Conservation (phyloP, 2,888 invertebrate genomes). For the Rhodophaea formosa region DNA sequence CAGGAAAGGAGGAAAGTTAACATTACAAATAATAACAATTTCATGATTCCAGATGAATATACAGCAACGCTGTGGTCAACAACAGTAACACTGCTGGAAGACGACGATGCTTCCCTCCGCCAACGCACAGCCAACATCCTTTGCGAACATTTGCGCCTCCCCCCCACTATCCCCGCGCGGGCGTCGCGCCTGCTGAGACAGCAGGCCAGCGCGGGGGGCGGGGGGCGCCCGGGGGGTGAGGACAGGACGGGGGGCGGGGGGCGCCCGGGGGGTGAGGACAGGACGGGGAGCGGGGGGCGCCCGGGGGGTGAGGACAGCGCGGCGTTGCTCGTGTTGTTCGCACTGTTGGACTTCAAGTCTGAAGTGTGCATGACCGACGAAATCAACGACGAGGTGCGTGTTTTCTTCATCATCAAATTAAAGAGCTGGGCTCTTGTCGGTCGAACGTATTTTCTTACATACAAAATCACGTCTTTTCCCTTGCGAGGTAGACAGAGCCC, state of each 20-base stretch:
- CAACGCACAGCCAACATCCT: conserved; percentile 39
- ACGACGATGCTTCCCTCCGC: conserved; percentile 69
- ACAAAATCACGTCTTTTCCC: no score
- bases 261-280: conserved; percentile 20
- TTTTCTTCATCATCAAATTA: not conserved
- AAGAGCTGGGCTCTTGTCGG: no score
- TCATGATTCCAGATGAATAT: conserved; percentile 46
- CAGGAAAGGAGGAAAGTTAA: no score
- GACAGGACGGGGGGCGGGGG: conserved; percentile 27
- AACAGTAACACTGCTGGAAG: conserved; percentile 74
- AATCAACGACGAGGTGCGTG: conserved; percentile 52
- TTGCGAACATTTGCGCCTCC: conserved; percentile 18
- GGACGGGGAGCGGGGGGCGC: conserved; percentile 29
- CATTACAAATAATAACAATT: no score
- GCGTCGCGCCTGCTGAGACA: conserved; percentile 18
- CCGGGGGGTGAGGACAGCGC: conserved; percentile 20
- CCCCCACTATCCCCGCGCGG: conserved; percentile 10
- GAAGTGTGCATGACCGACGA: conserved; percentile 54
- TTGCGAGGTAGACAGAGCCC: no score
- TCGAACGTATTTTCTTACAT: no score
- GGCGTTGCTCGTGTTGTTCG: conserved; percentile 42
- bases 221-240: conserved; percentile 24
- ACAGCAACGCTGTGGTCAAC: conserved; percentile 56
- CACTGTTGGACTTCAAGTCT: conserved; percentile 57
- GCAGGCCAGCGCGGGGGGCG: conserved; percentile 32